These are phyloP conservation scores for Ceratina australensis DNA, from an alignment of 1,140 invertebrate genomes.

Conservation along the genomic window DNA sequence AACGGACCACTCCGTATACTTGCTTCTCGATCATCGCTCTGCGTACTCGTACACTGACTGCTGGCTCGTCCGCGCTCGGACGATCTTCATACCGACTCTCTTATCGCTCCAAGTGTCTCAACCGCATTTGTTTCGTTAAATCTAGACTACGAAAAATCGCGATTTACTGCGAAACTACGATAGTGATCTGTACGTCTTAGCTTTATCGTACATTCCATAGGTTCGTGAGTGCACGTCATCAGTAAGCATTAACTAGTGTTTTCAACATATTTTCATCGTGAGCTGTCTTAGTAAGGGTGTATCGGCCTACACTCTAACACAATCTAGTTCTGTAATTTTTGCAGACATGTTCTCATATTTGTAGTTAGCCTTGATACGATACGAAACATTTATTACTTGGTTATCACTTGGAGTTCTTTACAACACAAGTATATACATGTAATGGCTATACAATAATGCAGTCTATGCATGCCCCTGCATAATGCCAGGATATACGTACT, in stretches of 20 bases:
- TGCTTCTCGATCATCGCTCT: slow-evolving; percentile 48
- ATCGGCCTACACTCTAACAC: neutral
- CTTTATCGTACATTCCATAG: neutral
- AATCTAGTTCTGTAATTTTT: neutral
- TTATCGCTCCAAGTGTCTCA: slow-evolving; percentile 2
- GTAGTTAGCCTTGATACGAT: neutral
- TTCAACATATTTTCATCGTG: too few species aligned
- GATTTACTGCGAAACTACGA: neutral
- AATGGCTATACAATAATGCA: slow-evolving; percentile 26
- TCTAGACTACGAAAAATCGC: neutral
- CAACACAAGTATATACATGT: slow-evolving; percentile 12
- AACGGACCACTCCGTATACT: slow-evolving; percentile 45
- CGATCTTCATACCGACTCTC: neutral
- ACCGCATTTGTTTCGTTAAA: too few species aligned
- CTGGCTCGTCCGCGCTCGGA: neutral
- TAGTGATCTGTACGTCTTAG: neutral
- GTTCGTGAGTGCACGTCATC: slow-evolving; percentile 3
- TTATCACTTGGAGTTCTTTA: slow-evolving; percentile 36
- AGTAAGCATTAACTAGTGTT: too few species aligned
- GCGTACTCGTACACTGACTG: slow-evolving; percentile 32
- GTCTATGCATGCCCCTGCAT: slow-evolving; percentile 5
- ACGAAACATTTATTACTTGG: neutral
- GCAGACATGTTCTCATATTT: neutral
- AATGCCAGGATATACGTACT: slow-evolving; percentile 12
- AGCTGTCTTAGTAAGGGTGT: neutral